Evolutionary conservation across 2,888 invertebrate genomes (phyloP), one percentile per base, ranked within the genome.

Genomic region (Merodon equestris): DNA sequence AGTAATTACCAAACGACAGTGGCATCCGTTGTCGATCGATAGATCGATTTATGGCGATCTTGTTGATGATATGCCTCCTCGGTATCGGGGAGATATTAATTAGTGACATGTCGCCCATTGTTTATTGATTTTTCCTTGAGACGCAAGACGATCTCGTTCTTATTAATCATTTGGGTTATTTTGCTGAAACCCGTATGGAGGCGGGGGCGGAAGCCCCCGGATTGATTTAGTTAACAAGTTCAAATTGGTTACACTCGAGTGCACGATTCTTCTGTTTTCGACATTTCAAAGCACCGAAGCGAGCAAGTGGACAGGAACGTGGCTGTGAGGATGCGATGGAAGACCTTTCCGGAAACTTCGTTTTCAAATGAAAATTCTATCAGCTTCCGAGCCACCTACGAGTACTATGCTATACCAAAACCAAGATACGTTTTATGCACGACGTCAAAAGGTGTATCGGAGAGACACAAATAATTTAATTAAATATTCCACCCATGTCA

Each of bases 401-500:
- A 27, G 27, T n/a, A n/a, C n/a, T n/a, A n/a, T n/a, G n/a, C n/a
- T n/a, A n/a, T n/a, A 50, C 19, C n/a, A 34, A 2, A 34, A 9
- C 48, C n/a, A 13, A 27, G 27, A 27, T 7, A 27, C 27, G 27
- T 12, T 0, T 1, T 17, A 12, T 7, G 4, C 45, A 14, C 17
- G 1, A 12, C 13, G 1, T 34, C 45, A 47, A 17, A 17, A 58
- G 45, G 3, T 42, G 15, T 17, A 47, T 27, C 27, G 27, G 7
- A 27, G 27, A 27, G 27, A n/a, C 68, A 64, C 68, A 73, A 64
- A 74, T 79, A 79, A 74, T 74, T 79, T 79, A 74, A 79, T 79
- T 79, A 67, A 79, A 79, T 79, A 79, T 79, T 79, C 77, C 67
- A 45, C 36, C 68, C 77, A 74, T 68, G 77, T 68, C 63, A 63